Conservation (phyloP, 2,113 vertebrate genomes). For the Corydoras sp. region DNA sequence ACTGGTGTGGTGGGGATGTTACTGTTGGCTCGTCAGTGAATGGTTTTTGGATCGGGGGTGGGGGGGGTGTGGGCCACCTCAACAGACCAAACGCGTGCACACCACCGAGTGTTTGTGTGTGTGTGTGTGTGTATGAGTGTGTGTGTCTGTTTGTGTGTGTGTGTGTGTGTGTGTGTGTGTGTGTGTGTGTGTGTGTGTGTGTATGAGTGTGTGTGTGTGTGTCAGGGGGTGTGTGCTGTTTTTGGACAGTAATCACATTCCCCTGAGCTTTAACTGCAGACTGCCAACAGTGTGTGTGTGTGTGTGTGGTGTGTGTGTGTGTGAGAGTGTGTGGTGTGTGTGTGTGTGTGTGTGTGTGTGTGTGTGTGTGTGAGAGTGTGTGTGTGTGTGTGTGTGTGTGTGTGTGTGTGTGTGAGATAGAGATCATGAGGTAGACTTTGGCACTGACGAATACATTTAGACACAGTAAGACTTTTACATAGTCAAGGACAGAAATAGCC, state of each 20-base stretch:
- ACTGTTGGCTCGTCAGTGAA: constrained; percentile 9
- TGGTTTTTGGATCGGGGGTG: constrained; percentile 29
- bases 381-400: background rate
- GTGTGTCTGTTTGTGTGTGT: no score
- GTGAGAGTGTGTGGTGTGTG: no score
- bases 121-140: no score
- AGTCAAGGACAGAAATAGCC: background rate
- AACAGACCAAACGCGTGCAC: background rate
- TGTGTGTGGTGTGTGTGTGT: no score
- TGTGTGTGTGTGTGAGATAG: background rate
- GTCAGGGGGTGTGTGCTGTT: constrained; percentile 16
- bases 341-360: no score
- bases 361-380: no score
- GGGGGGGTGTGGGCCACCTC: constrained; percentile 29
- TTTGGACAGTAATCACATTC: constrained; percentile 15
- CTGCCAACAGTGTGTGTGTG: background rate
- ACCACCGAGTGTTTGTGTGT: no score
- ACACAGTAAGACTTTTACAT: constrained; percentile 1
- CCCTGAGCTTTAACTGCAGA: constrained; percentile 18
- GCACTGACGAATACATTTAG: background rate
- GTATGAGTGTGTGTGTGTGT: no score
- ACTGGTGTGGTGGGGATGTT: no score
- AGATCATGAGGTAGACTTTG: background rate
- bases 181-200: constrained; percentile 2
- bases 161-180: background rate